Base-by-base conservation (phyloP, 1,140 invertebrate species). In the Nylanderia fulva region DNA sequence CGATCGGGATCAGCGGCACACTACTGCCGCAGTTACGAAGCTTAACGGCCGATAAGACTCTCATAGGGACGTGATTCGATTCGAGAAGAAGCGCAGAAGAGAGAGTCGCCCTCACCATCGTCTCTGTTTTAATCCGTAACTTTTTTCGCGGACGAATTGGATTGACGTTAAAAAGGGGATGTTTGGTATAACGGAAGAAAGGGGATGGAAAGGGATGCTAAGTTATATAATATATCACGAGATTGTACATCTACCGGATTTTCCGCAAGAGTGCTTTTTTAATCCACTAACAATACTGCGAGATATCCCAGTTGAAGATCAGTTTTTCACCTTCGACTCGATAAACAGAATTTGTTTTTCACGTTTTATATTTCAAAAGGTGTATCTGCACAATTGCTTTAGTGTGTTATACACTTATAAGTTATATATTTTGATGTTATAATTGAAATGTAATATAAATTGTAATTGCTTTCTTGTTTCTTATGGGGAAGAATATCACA, bases 31-130 rank as follows among this genome's bases (percentile, higher is more conserved):
- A 21, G 13, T 24, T 36, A 29, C 45, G 52, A 48, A 71, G 80
- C 58, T 77, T 71, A 77, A 87, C 61, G 71, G n/a, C 42, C 52
- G 48, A 86, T 71, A 52, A 71, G 68, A 74, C 52, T n/a, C 33
- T 29, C 33, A 18, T 13, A 45, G 45, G 54, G 9, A 63, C 68
- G 45, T 52, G 64, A 85, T 69, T 48, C 45, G 45, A 48, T 74
- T 68, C 29, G n/a, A 27, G 36, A 58, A 82, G 58, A 4, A 58
- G 29, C 13, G 3, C 24, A 21, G 24, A n/a, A 11, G 21, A 52
- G 21, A 52, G 48, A 39, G 36, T 18, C 15, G 15, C 9, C 13
- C 36, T 27, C 5, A 21, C 63, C 63, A 33, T 13, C 66, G 52
- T 42, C 77, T 45, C 77, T 45, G 66, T 71, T 72, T 82, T 72